Evolutionary conservation across 2,888 invertebrate genomes (phyloP), one percentile per base, ranked within the genome.

Genomic region (Phania funesta): DNA sequence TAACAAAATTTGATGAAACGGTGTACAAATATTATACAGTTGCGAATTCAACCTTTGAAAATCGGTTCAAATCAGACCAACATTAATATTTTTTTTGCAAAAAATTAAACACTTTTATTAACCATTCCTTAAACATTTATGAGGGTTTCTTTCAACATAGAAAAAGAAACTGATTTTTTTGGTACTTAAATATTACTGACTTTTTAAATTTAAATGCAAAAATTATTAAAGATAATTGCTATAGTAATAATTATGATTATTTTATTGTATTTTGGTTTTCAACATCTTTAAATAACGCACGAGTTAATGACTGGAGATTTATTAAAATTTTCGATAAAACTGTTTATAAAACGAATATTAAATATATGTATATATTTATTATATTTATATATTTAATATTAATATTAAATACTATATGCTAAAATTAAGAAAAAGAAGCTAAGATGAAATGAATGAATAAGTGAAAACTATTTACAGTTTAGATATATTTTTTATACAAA

Each of bases 261-360:
- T 70, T 32, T 73, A 20, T 32, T 60, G 41, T 46, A 52, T 44
- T 20, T 22, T n/a, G 54, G 44, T 22, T 20, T 70, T 41, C 41
- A 76, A 76, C 58, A 76, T 76, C 13, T 60, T 70, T 77, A 78
- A 77, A 52, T 70, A 60, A 68, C 70, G 74, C 68, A 74, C 74
- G 78, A 84, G 84, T 83, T 84, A 84, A 84, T 84, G 84, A 84
- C 84, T 84, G 84, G 84, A 84, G 84, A 84, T 84, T 81, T 83
- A 70, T 70, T 64, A 64, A 64, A 65, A 62, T 50, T 73, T 71
- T 46, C 8, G 48, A 74, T 56, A 20, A 74, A 54, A 65, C n/a
- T 44, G 6, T 29, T 52, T 54, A 60, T 58, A 2, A 35, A 35
- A 48, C 64, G 32, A 48, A 26, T 20, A 46, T 32, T 54, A 32